These are phyloP conservation scores for Euglossa dilemma DNA, from an alignment of 1,140 invertebrate species.

Conservation along the genomic window DNA sequence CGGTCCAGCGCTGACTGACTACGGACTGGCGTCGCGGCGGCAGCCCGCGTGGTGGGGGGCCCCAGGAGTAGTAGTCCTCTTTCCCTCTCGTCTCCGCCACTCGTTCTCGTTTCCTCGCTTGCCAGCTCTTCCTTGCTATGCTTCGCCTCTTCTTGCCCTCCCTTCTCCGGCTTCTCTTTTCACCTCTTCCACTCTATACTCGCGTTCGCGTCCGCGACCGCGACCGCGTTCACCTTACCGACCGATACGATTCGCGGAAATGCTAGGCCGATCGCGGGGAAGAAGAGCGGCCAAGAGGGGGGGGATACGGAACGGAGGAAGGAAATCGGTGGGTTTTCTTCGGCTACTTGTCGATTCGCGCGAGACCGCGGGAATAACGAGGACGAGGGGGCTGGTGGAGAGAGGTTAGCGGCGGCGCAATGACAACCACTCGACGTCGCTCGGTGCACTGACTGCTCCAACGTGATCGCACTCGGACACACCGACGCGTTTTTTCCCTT, in stretches of 20 bases:
- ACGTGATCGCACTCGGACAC: slow-evolving; percentile 40
- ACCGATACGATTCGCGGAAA: slow-evolving; percentile 28
- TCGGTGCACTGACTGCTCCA: slow-evolving; percentile 38
- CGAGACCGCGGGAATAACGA: neutral
- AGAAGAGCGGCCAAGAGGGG: slow-evolving; percentile 11
- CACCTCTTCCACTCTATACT: slow-evolving; percentile 35
- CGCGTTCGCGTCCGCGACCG: slow-evolving; percentile 24
- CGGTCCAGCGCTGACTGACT: slow-evolving; percentile 83
- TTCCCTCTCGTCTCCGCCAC: slow-evolving; percentile 59
- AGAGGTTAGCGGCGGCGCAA: slow-evolving; percentile 54
- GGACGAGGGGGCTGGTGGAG: slow-evolving; percentile 16
- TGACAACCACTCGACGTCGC: slow-evolving; percentile 47
- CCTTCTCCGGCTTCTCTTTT: slow-evolving; percentile 42
- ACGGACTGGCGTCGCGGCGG: slow-evolving; percentile 79
- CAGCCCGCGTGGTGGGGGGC: slow-evolving; percentile 78
- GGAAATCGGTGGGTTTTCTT: slow-evolving; percentile 33
- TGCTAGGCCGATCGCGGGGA: neutral
- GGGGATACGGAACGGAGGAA: neutral
- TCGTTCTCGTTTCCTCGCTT: slow-evolving; percentile 68
- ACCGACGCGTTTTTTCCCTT: slow-evolving; percentile 25
- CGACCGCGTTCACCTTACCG: slow-evolving; percentile 32
- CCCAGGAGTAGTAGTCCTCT: slow-evolving; percentile 71
- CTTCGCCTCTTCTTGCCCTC: slow-evolving; percentile 44
- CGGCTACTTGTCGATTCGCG: slow-evolving; percentile 9
- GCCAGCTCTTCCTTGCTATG: slow-evolving; percentile 61